These are phyloP conservation scores for Ophraella communa DNA, from an alignment of 2,888 invertebrate genomes.

Conservation along the genomic window DNA sequence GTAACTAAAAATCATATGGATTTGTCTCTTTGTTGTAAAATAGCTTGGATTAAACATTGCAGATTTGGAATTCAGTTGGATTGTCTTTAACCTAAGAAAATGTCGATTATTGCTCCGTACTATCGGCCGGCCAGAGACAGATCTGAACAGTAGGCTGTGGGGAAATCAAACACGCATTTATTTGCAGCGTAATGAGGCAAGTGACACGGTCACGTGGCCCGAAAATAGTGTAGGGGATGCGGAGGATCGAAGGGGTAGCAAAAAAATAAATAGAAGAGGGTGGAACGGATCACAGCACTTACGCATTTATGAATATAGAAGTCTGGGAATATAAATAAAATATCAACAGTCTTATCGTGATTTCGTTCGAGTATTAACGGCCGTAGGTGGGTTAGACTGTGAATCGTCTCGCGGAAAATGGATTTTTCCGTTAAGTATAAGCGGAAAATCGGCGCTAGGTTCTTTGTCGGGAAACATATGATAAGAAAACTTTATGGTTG, in stretches of 20 bases:
- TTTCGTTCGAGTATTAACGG: neutral
- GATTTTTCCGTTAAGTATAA: constrained; percentile 33
- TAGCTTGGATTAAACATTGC: no score
- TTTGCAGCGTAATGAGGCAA: constrained; percentile 48
- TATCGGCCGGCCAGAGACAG: constrained; percentile 5
- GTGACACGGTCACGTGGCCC: constrained; percentile 46
- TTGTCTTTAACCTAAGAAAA: no score
- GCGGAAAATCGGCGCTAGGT: constrained; percentile 35
- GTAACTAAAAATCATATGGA: no score
- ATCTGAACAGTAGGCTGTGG: constrained; percentile 29
- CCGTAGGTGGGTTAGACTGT: neutral
- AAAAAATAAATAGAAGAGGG: constrained; percentile 26
- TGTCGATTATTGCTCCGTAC: neutral
- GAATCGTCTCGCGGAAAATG: neutral
- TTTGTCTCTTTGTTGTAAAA: no score
- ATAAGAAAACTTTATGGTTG: constrained; percentile 34
- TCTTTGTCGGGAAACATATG: constrained; percentile 34
- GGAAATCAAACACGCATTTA: constrained; percentile 47
- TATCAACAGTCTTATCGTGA: neutral
- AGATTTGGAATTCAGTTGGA: no score
- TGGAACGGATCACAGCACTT: constrained; percentile 31
- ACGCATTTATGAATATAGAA: constrained; percentile 33
- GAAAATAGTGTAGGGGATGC: constrained; percentile 21
- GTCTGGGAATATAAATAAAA: neutral
- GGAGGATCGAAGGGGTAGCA: constrained; percentile 25